phyloP scores from a whole-genome alignment of 2,888 invertebrate genomes.

The Nephrocerus scutellatus region DNA sequence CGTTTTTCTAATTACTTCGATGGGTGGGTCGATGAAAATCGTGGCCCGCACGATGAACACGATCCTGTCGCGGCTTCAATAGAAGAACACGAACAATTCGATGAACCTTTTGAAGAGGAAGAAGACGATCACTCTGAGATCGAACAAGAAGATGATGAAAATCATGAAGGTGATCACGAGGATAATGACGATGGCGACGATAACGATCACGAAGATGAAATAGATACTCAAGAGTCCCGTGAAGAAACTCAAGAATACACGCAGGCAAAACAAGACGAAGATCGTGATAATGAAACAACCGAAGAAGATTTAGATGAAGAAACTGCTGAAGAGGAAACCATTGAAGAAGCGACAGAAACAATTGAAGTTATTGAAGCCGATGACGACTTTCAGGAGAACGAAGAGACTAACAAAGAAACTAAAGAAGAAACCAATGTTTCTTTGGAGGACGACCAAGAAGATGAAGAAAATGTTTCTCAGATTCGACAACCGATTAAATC shows the following conservation, averaged over 20 bases:
- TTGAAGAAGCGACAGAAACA: constrained; percentile 30
- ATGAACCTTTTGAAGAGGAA: constrained; percentile 35
- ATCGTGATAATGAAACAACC: constrained; percentile 28
- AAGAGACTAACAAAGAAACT: constrained; percentile 26
- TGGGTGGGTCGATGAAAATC: constrained; percentile 61
- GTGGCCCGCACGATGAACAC: constrained; percentile 39
- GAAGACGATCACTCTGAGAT: constrained; percentile 33
- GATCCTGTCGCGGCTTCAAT: constrained; percentile 37
- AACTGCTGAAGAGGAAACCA: constrained; percentile 32
- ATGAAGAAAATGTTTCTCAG: constrained; percentile 30
- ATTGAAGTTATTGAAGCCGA: constrained; percentile 35
- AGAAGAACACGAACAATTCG: constrained; percentile 40
- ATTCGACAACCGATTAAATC: constrained; percentile 15
- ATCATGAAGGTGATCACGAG: no score
- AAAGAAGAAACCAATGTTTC: constrained; percentile 27
- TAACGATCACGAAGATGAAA: constrained; percentile 44
- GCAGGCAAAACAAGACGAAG: constrained; percentile 45
- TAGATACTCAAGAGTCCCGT: constrained; percentile 33
- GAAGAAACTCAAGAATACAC: constrained; percentile 28
- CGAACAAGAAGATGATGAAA: constrained; percentile 30
- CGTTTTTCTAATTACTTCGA: constrained; percentile 68
- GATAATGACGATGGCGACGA: constrained; percentile 32
- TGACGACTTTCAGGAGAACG: constrained; percentile 27
- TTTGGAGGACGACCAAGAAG: constrained; percentile 29
- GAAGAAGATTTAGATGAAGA: constrained; percentile 33